Evolutionary conservation across 2,113 vertebrate species (phyloP).

Genomic region (Rhinolophus sinicus): DNA sequence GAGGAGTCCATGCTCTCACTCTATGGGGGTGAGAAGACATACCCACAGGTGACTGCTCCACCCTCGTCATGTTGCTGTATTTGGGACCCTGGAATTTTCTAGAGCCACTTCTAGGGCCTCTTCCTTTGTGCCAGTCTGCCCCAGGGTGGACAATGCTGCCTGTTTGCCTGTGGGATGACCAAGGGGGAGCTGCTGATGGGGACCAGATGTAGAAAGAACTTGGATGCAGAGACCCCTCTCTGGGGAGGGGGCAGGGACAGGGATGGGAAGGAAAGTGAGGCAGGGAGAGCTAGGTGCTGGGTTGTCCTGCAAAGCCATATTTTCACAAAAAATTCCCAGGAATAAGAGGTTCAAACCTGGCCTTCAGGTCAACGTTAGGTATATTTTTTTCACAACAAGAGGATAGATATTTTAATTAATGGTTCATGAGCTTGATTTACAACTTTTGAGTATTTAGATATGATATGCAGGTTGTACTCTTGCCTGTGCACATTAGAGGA

Average conservation of each 20-base stretch:
- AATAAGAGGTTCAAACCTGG: neutral
- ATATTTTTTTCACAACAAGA: neutral
- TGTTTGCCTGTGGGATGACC: neutral
- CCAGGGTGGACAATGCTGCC: neutral
- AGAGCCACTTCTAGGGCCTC: neutral
- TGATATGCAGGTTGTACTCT: neutral
- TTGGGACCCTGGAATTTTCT: neutral
- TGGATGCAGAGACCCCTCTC: neutral
- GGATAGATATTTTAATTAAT: neutral
- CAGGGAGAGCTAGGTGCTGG: neutral
- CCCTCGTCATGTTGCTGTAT: neutral
- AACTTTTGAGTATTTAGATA: conserved; percentile 16
- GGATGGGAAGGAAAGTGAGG: neutral
- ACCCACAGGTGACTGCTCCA: neutral
- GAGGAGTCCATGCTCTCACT: neutral
- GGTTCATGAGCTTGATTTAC: neutral
- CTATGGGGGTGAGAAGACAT: neutral
- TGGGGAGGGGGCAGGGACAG: neutral
- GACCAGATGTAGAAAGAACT: neutral
- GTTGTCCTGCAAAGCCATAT: neutral
- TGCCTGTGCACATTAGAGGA: neutral
- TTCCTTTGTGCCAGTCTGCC: neutral
- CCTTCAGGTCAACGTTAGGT: neutral
- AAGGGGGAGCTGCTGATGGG: neutral
- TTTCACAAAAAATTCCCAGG: neutral